Base-by-base conservation (phyloP, 1,140 invertebrate genomes). In the Danaus melanippus region DNA sequence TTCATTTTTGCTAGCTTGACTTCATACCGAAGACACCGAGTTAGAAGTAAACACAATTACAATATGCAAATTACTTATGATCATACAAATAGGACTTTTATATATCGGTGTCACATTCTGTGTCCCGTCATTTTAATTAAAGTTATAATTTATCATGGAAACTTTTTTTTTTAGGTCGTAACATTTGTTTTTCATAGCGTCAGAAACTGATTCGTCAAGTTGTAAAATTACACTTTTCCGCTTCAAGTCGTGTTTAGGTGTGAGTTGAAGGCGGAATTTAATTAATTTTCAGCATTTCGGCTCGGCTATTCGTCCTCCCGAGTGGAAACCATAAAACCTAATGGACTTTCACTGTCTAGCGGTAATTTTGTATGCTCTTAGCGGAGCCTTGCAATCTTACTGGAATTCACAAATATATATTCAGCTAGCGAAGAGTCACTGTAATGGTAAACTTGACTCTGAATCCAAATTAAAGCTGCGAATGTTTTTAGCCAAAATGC, bases 331-430 rank as follows among this genome's bases (percentile, higher is more conserved):
- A 77, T 80, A 83, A 85, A 85, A 79, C 77, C 75, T 85, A 85
- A 85, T 83, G 82, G 82, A 85, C 75, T 85, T 83, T 83, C 74
- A 64, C 70, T 83, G 81, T 84, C 76, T 73, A 71, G 70, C 64
- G 69, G 77, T 78, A 76, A 82, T 83, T 79, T 76, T 74, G 71
- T 71, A 74, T 74, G 73, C 69, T 70, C 66, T 70, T 64, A 60
- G 64, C 53, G 64, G 60, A 62, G 53, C 63, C 69, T 57, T 74
- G 73, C 77, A 71, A 69, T 76, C 71, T 72, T 73, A 56, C 65
- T 72, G 58, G 52, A 67, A 68, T 71, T 70, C 64, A 62, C 65
- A 68, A 67, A 75, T 69, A 70, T 66, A 67, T 64, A 59, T 60
- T 61, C 45, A 56, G 56, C 56, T 52, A 50, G 47, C 21, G 50